Conservation (phyloP, 1,140 invertebrate genomes). For the Stenopsyche tienmushanensis region DNA sequence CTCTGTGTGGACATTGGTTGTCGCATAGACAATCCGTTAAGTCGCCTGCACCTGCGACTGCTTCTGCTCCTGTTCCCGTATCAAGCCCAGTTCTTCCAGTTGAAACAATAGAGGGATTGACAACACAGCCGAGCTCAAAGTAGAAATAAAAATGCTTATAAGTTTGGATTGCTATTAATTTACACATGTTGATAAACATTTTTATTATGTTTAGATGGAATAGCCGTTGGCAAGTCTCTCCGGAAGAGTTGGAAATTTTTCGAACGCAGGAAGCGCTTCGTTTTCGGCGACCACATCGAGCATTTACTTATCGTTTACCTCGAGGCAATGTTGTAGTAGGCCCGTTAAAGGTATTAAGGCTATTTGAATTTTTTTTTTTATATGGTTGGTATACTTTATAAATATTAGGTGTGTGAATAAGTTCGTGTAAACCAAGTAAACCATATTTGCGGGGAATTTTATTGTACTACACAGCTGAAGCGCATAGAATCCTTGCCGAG, state of each 20-base stretch:
- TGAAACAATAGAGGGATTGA: constrained; percentile 16
- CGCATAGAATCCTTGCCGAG: no score
- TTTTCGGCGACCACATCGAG: constrained; percentile 81
- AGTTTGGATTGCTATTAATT: no score
- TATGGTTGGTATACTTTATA: no score
- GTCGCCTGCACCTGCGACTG: constrained; percentile 44
- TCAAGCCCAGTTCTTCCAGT: constrained; percentile 39
- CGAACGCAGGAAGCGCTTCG: constrained; percentile 62
- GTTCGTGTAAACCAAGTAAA: no score
- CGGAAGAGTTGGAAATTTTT: constrained; percentile 34
- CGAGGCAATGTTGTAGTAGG: constrained; percentile 86
- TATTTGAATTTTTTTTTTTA: no score
- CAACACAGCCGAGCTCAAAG: constrained; percentile 10
- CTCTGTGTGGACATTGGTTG: constrained; percentile 77
- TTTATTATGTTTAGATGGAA: constrained; percentile 27
- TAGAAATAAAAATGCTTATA: not conserved
- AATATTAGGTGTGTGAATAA: no score
- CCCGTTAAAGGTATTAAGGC: constrained; percentile 78
- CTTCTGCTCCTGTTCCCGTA: constrained; percentile 36
- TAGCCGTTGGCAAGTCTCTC: constrained; percentile 29
- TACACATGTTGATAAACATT: no score
- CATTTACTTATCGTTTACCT: constrained; percentile 83
- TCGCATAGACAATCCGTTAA: constrained; percentile 41
- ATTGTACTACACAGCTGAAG: no score
- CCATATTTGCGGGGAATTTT: no score